Base-by-base conservation (phyloP, 2,888 invertebrate genomes). In the Subacronicta megacephala region DNA sequence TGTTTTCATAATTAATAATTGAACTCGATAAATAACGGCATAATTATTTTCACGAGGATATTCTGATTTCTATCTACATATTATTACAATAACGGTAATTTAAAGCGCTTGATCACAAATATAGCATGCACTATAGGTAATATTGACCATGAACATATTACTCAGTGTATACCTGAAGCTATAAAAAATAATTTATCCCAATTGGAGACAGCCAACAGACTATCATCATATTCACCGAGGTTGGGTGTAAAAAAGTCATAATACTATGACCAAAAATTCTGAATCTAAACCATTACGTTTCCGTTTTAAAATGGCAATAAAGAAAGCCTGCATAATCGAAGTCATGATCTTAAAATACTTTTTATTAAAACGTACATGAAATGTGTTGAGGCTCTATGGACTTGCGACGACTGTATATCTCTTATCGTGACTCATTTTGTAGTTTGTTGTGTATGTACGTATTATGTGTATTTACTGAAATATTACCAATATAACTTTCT, bases 361-460 rank as follows among this genome's bases (percentile, higher is more conserved):
- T 51, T 46, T 53, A 60, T 52, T 57, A 53, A 51, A 61, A 65
- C 64, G 47, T 62, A 62, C 63, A 62, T 62, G 42, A 55, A 53
- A 53, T 58, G 44, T 47, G 58, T 64, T 56, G 64, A 77, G 79
- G 86, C 84, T 88, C 91, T 90, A 87, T 93, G 93, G 93, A 92
- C 84, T 93, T 94, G 93, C 93, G 93, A 93, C 81, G 90, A 93
- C 93, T 93, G 93, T 92, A 79, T 73, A 85, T 82, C 84, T 90
- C 84, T 89, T 88, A 86, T 85, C 89, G 90, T 93, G 88, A 86
- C 81, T 91, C 89, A 92, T 93, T 89, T 84, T 82, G 93, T 93
- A 93, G 93, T 90, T 93, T 92, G 92, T 88, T 92, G 90, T 94
- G 90, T 91, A 88, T 93, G 90, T 94, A 90, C 91, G 91, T 94